A percentile compares a stretch with the other conserved stretches of the same genome.
Evolutionary conservation across 2,888 invertebrate species (phyloP).

Genomic region (Acanthoscelides obtectus): DNA sequence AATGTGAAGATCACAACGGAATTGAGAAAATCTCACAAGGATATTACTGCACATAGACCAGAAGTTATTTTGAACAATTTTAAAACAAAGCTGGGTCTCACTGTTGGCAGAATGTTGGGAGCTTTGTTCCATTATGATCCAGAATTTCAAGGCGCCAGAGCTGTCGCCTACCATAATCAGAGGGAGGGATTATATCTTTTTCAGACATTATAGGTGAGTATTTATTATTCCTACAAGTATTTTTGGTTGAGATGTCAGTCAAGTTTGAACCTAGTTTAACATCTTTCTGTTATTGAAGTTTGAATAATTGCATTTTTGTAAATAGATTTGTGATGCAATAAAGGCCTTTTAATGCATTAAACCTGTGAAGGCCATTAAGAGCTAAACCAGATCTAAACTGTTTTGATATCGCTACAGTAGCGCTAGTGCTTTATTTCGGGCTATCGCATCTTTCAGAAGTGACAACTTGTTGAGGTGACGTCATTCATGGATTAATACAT

Average conservation of each 20-base stretch:
- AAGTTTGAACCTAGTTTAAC: too few species aligned
- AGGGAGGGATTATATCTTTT: slow-evolving; percentile 98
- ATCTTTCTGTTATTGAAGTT: too few species aligned
- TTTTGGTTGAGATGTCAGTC: background rate
- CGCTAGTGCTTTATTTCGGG: too few species aligned
- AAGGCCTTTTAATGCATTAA: too few species aligned
- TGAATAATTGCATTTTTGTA: too few species aligned
- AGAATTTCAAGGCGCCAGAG: slow-evolving; percentile 88
- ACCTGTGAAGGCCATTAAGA: too few species aligned
- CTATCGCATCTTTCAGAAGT: too few species aligned
- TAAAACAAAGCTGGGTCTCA: slow-evolving; percentile 86
- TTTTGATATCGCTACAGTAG: too few species aligned
- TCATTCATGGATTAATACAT: too few species aligned
- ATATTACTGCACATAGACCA: slow-evolving; percentile 83
- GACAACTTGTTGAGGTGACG: too few species aligned
- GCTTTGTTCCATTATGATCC: slow-evolving; percentile 94
- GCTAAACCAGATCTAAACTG: too few species aligned
- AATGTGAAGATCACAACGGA: slow-evolving; percentile 89
- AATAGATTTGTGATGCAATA: too few species aligned
- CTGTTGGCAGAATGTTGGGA: slow-evolving; percentile 88
- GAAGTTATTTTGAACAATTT: slow-evolving; percentile 97
- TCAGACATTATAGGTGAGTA: slow-evolving; percentile 82
- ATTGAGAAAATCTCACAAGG: slow-evolving; percentile 70
- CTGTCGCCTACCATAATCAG: slow-evolving; percentile 98
- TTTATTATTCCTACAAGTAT: background rate